phyloP scores from a whole-genome alignment of 1,140 invertebrate genomes.

The Saccostrea echinata region DNA sequence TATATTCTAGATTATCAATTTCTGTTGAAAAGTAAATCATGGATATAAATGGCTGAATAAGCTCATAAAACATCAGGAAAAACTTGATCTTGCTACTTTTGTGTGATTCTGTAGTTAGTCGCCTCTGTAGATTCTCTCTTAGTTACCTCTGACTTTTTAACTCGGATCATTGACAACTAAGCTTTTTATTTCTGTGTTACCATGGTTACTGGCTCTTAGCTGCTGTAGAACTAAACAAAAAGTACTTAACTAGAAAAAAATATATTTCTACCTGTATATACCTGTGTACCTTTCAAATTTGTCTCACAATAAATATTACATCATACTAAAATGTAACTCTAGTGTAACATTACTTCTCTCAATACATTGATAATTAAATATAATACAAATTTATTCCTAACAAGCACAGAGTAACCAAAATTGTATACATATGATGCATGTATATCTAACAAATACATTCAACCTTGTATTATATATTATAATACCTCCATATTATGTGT shows the following conservation, averaged over 20 bases:
- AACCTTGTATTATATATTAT: not conserved
- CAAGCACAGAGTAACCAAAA: not conserved
- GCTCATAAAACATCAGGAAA: too few species aligned
- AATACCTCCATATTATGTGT: not conserved
- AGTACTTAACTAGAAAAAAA: not conserved
- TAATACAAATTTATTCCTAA: not conserved
- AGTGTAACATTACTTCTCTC: not conserved
- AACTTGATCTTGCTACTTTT: too few species aligned
- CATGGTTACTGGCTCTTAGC: not conserved
- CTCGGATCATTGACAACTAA: not conserved
- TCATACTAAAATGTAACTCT: not conserved
- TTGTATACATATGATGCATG: not conserved
- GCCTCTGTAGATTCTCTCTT: not conserved
- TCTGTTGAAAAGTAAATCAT: too few species aligned
- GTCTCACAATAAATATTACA: not conserved
- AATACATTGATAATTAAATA: not conserved
- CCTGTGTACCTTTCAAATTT: not conserved
- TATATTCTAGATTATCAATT: too few species aligned
- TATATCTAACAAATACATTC: too few species aligned
- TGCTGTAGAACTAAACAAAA: not conserved
- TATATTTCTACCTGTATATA: not conserved
- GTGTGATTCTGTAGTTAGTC: not conserved
- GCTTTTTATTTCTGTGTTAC: not conserved
- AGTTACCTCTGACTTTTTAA: not conserved
- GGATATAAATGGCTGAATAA: too few species aligned